These are phyloP conservation scores for Dasypus novemcinctus DNA, from an alignment of 2,113 vertebrate genomes.

Conservation along the genomic window DNA sequence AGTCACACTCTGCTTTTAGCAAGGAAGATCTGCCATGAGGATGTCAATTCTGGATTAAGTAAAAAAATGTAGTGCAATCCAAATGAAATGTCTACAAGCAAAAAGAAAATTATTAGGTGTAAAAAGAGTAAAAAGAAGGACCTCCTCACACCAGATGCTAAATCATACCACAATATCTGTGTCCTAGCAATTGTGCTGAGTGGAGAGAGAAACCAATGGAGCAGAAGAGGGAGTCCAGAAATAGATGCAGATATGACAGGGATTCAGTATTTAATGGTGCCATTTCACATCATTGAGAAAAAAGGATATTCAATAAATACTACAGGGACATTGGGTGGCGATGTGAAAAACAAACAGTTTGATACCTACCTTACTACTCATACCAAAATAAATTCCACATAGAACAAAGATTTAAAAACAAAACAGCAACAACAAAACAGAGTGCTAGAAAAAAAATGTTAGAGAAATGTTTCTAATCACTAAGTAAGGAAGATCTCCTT, in stretches of 20 bases:
- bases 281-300: background rate
- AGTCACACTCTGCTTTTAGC: background rate
- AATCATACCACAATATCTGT: rapidly evolving
- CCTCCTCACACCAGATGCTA: rapidly evolving
- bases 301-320: background rate
- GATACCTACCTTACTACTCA: background rate
- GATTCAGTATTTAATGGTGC: background rate
- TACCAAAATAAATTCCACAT: background rate
- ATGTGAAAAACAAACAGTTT: background rate
- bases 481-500: background rate
- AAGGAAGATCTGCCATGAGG: background rate
- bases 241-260: background rate
- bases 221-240: background rate
- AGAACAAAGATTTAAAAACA: background rate
- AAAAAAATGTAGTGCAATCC: background rate
- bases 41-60: background rate
- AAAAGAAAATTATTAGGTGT: background rate
- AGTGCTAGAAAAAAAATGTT: background rate
- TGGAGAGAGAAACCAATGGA: background rate
- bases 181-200: rapidly evolving
- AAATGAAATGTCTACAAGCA: background rate
- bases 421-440: too few species aligned
- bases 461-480: background rate
- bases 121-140: background rate
- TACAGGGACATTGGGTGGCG: background rate